Evolutionary conservation across 2,888 invertebrate genomes (phyloP).

Genomic region (Ephialtes manifestator): DNA sequence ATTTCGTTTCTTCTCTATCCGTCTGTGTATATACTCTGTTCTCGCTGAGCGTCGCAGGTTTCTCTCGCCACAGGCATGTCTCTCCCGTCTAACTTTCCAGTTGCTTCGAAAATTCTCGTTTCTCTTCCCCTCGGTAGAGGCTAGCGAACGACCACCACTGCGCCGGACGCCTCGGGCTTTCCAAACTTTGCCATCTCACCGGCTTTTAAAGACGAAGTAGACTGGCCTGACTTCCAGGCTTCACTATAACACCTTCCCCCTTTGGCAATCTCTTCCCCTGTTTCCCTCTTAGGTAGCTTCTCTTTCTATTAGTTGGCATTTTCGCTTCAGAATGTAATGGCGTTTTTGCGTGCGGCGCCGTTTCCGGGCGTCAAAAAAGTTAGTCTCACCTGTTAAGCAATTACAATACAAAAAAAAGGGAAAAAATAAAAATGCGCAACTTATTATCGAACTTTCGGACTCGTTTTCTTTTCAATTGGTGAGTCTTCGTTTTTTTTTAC

Average conservation of each 20-base stretch:
- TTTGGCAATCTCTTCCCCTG: conserved; percentile 45
- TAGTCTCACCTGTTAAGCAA: neutral
- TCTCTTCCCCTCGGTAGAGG: conserved; percentile 61
- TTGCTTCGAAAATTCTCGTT: conserved; percentile 72
- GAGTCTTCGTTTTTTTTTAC: neutral
- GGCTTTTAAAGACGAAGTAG: conserved; percentile 73
- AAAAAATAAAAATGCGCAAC: neutral
- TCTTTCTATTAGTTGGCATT: conserved; percentile 36
- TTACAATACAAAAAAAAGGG: neutral
- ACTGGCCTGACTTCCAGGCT: conserved; percentile 64
- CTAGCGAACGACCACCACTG: conserved; percentile 38
- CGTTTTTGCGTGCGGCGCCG: conserved; percentile 1
- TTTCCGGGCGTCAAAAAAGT: neutral
- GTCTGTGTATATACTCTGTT: conserved; percentile 27
- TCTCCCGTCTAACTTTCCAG: conserved; percentile 64
- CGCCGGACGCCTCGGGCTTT: conserved; percentile 75
- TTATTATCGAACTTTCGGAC: neutral
- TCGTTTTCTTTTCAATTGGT: neutral
- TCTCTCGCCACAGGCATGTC: conserved; percentile 68
- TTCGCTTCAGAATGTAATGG: conserved; percentile 6
- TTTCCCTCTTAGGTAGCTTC: conserved; percentile 24
- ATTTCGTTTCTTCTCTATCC: conserved; percentile 52
- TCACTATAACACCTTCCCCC: conserved; percentile 32
- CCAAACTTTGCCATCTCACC: conserved; percentile 79
- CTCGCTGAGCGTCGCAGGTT: conserved; percentile 41